A percentile compares a stretch with the other conserved stretches of the same genome.
Conservation (phyloP, 2,888 invertebrate genomes). For the Andrena bucephala region DNA sequence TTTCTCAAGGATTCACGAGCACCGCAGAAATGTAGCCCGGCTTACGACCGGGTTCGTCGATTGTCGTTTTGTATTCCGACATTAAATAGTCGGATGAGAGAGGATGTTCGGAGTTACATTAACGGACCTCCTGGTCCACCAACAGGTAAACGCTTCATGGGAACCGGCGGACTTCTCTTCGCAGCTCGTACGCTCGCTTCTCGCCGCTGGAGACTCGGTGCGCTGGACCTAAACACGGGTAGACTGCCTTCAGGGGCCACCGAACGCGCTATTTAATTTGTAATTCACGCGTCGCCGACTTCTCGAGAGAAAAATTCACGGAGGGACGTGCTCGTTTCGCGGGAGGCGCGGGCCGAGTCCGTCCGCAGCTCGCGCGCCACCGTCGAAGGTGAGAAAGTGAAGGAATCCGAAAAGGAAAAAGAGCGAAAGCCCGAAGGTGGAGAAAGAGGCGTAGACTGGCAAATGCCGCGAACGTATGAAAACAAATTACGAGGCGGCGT, state of each 20-base stretch:
- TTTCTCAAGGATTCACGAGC: too few species aligned
- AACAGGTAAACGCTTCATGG: constrained; percentile 48
- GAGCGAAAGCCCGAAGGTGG: constrained; percentile 61
- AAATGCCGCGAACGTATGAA: constrained; percentile 82
- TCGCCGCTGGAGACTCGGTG: constrained; percentile 2
- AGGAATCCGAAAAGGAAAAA: constrained; percentile 58
- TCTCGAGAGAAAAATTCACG: constrained; percentile 9
- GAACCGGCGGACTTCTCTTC: constrained; percentile 25
- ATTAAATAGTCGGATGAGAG: too few species aligned
- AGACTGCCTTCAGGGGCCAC: background rate
- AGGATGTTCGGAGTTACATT: background rate
- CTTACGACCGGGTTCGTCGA: too few species aligned
- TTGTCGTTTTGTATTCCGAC: too few species aligned
- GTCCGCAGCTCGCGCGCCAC: constrained; percentile 31
- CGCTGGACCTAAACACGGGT: background rate
- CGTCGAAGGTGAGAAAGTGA: constrained; percentile 59
- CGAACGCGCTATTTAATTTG: background rate
- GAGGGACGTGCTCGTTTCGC: background rate
- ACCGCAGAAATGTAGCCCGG: too few species aligned
- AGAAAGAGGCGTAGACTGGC: constrained; percentile 76
- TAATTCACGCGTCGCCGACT: too few species aligned
- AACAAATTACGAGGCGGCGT: constrained; percentile 84
- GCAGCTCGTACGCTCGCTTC: constrained; percentile 26
- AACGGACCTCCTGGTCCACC: constrained; percentile 18
- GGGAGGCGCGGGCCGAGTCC: background rate